A percentile compares a stretch with the other conserved stretches of the same genome.
Evolutionary conservation across 2,888 invertebrate genomes (phyloP).

Genomic region (Trissolcus japonicus): DNA sequence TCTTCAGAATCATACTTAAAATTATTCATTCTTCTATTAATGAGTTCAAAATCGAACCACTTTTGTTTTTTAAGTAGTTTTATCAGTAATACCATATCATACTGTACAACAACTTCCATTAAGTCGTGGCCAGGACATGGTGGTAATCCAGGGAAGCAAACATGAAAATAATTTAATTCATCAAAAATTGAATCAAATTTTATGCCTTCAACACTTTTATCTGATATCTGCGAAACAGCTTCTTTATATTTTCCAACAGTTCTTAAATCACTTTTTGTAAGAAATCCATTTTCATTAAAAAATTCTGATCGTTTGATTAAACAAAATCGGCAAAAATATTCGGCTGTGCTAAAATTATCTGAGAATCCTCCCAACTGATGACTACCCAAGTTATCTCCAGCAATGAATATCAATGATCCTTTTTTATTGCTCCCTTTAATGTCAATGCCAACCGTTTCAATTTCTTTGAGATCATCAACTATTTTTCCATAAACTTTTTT

Average conservation of each 20-base stretch:
- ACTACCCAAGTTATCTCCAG: slow-evolving; percentile 53
- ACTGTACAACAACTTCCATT: slow-evolving; percentile 28
- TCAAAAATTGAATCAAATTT: slow-evolving; percentile 58
- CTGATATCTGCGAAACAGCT: neutral
- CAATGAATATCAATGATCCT: slow-evolving; percentile 59
- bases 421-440: slow-evolving; percentile 20
- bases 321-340: slow-evolving; percentile 47
- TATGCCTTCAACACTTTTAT: slow-evolving; percentile 33
- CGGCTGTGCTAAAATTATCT: slow-evolving; percentile 60
- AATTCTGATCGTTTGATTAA: neutral
- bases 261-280: slow-evolving; percentile 5
- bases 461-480: too few species aligned
- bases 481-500: too few species aligned
- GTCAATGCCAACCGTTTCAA: too few species aligned
- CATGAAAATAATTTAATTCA: slow-evolving; percentile 40
- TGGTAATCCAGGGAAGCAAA: slow-evolving; percentile 49
- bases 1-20: slow-evolving; percentile 48
- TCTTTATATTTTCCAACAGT: slow-evolving; percentile 5
- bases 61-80: slow-evolving; percentile 20
- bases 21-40: slow-evolving; percentile 30
- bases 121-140: slow-evolving; percentile 56
- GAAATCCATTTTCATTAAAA: neutral
- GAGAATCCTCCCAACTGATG: slow-evolving; percentile 65
- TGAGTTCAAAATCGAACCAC: slow-evolving; percentile 50
- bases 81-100: slow-evolving; percentile 29